Conservation (phyloP, 2,113 vertebrate genomes). For the Arizona elegans region DNA sequence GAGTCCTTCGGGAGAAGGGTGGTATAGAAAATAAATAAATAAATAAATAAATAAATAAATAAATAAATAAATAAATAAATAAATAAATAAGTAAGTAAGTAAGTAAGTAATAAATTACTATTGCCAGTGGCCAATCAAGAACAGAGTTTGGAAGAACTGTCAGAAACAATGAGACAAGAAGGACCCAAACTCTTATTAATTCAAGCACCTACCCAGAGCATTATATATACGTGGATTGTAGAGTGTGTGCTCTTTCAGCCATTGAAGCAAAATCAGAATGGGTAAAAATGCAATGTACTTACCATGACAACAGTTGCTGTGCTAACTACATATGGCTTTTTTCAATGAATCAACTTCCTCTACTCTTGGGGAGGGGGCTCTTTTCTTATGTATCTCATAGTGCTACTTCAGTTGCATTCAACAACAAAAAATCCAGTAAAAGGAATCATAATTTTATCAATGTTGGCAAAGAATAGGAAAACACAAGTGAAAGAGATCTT, state of each 20-base stretch:
- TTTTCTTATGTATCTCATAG: not conserved
- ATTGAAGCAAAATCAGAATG: slow-evolving; percentile 2
- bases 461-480: not conserved
- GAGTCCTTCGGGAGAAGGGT: no score
- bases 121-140: not conserved
- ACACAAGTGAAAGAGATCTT: not conserved
- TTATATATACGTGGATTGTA: not conserved
- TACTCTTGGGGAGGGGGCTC: not conserved
- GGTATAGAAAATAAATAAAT: no score
- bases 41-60: no score
- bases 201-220: not conserved
- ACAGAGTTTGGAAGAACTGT: not conserved
- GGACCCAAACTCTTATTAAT: not conserved
- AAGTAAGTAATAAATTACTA: not conserved
- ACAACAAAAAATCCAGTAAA: not conserved
- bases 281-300: not conserved
- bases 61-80: no score
- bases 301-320: not conserved
- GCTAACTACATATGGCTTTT: not conserved
- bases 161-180: not conserved
- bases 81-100: no score
- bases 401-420: not conserved
- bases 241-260: not conserved
- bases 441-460: not conserved
- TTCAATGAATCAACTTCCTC: not conserved